A percentile compares a stretch with the other conserved stretches of the same genome.
Evolutionary conservation across 1,140 invertebrate species (phyloP).

Genomic region (Dolichoris vasculosae): DNA sequence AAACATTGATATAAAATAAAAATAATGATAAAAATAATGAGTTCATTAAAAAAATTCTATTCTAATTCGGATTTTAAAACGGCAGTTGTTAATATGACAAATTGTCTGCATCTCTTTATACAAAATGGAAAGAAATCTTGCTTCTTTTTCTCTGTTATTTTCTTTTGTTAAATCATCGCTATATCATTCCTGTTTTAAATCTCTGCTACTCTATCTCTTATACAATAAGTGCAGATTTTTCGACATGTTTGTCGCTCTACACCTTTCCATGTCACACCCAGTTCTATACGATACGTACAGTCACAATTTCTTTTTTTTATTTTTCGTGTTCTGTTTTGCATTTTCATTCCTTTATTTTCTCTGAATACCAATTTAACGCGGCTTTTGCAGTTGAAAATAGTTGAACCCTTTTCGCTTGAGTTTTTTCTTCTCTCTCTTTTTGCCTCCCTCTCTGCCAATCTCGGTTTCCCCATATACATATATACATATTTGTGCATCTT

Average conservation of each 20-base stretch:
- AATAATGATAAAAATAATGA: too few species aligned
- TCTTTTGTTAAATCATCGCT: not conserved
- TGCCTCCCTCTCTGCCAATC: not conserved
- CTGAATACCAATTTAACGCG: conserved; percentile 48
- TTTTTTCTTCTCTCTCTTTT: not conserved
- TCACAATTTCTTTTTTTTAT: not conserved
- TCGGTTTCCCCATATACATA: too few species aligned
- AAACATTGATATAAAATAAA: too few species aligned
- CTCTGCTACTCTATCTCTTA: not conserved
- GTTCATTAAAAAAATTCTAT: too few species aligned
- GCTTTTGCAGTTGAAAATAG: conserved; percentile 21
- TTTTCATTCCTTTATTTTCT: conserved; percentile 22
- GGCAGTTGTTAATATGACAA: too few species aligned
- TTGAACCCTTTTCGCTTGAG: not conserved
- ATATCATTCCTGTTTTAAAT: not conserved
- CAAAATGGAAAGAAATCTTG: too few species aligned
- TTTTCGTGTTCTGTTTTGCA: conserved; percentile 30
- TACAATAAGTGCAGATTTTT: conserved; percentile 20
- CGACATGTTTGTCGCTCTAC: not conserved
- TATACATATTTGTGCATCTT: too few species aligned
- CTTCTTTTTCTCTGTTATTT: not conserved
- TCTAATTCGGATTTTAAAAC: too few species aligned
- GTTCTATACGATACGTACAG: not conserved
- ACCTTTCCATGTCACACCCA: not conserved
- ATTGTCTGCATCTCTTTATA: too few species aligned